A percentile compares a stretch with the other conserved stretches of the same genome.
These are phyloP conservation scores for Halcyon badia DNA, from an alignment of 2,797 vertebrate genomes.

Conservation along the genomic window DNA sequence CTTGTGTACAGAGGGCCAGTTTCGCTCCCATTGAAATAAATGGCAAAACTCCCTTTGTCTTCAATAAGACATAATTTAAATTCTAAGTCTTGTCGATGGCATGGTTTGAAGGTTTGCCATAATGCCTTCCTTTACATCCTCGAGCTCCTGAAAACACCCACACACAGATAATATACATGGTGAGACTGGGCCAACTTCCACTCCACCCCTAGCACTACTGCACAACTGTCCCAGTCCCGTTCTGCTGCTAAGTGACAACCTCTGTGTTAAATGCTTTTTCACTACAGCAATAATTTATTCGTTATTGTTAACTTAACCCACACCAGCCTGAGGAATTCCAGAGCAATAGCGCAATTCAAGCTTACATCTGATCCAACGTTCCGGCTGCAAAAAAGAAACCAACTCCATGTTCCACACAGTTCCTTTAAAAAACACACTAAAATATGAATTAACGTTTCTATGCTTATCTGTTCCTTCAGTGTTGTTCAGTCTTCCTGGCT, in stretches of 20 bases:
- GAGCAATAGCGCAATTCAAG: not conserved
- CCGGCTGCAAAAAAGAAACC: not conserved
- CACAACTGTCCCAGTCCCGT: not conserved
- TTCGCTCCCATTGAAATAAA: not conserved
- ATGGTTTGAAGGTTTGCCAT: not conserved
- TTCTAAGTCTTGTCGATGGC: not conserved
- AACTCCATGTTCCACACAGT: not conserved
- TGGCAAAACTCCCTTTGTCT: not conserved
- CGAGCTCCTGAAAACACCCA: not conserved
- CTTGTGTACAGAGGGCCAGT: not conserved
- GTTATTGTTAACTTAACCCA: not conserved
- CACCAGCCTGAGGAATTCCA: not conserved
- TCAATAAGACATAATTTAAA: not conserved
- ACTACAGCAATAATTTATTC: not conserved
- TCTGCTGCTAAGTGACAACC: not conserved
- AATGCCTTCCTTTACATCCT: not conserved
- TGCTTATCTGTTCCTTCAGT: slow-evolving; percentile 38
- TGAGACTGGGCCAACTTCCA: not conserved
- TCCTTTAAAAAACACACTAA: not conserved
- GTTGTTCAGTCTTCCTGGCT: slow-evolving; percentile 20
- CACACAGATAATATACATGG: not conserved
- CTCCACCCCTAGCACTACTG: not conserved
- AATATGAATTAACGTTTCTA: slow-evolving; percentile 37
- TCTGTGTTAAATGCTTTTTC: not conserved
- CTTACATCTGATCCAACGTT: not conserved